Evolutionary conservation across 2,888 invertebrate species (phyloP), one percentile per base, ranked within the genome.

Genomic region (Chrysina gloriosa): DNA sequence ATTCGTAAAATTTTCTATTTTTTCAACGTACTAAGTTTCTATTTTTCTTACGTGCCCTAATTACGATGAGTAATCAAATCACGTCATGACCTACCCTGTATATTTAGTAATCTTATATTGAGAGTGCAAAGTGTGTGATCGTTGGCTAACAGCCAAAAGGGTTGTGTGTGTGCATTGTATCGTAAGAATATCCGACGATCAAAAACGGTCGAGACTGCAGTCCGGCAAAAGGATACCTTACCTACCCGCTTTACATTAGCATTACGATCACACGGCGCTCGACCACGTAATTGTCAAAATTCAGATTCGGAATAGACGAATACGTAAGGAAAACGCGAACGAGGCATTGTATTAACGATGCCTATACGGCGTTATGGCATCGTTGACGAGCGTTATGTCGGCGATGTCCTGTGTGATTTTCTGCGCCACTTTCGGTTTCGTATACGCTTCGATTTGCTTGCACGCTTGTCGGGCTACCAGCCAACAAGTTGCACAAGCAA

Each of bases 261-360:
- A 58, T 58, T 21, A 39, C 58, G 25, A 19, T 39, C 36, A 39
- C 58, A 42, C 23, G 25, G 16, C 50, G 50, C 29, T 9, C 54
- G 54, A 54, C 34, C 31, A 39, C 58, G 58, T 39, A 58, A 58
- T 58, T 58, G 58, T 58, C 58, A 58, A 58, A 58, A 58, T 58
- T 58, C 39, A 6, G 23, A 58, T 58, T 58, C 39, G 3, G 23
- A 34, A 56, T 56, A 56, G 56, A 25, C 36, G 23, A 58, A 58
- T 39, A 11, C 39, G 25, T 39, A 36, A 58, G 25, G 25, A 39
- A 39, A 58, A 23, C 25, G 54, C 23, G 45, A 9, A 2, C 45
- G 2, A 9, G 9, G 2, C 5, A 45, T 45, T 9, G 45, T 45
- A 21, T 45, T 50, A 27, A 50, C 11, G 4, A 16, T 29, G 29